Conservation (phyloP, 2,113 vertebrate genomes). For the Polypterus bichir region DNA sequence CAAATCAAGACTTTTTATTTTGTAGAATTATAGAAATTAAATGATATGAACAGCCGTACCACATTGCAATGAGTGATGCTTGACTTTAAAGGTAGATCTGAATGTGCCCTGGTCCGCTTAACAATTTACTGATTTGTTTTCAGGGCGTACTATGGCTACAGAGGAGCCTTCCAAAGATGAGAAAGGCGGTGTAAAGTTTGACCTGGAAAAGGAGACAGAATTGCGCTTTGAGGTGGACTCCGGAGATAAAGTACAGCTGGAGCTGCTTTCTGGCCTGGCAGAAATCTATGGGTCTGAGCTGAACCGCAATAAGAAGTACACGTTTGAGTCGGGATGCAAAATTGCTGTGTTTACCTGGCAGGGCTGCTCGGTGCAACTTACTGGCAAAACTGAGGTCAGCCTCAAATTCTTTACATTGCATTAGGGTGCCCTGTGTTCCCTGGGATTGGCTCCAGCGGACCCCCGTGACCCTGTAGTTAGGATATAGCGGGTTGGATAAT, state of each 20-base stretch:
- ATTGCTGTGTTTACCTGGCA: constrained; percentile 97
- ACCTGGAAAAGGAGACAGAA: constrained; percentile 90
- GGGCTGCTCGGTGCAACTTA: constrained; percentile 78
- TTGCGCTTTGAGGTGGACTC: constrained; percentile 91
- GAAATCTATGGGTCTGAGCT: constrained; percentile 93
- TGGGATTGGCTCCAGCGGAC: too few relatives aligned
- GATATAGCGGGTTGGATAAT: too few relatives aligned
- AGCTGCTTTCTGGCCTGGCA: constrained; percentile 77
- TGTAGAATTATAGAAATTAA: too few relatives aligned
- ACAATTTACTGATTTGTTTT: background rate
- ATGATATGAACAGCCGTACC: too few relatives aligned
- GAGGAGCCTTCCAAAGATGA: constrained; percentile 49
- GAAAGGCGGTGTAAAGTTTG: constrained; percentile 67
- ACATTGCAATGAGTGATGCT: background rate
- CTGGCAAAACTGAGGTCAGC: constrained; percentile 73
- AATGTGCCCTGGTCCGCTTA: background rate
- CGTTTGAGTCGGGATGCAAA: constrained; percentile 82
- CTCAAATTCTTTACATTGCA: too few relatives aligned
- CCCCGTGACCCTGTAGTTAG: too few relatives aligned
- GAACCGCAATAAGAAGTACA: constrained; percentile 90
- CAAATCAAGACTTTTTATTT: too few relatives aligned
- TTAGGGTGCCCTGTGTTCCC: too few relatives aligned
- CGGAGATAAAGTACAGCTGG: constrained; percentile 72
- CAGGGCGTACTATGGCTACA: constrained; percentile 33
- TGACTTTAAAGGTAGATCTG: background rate